phyloP scores from a whole-genome alignment of 2,797 vertebrate species.

The Chaenodraco wilsoni region DNA sequence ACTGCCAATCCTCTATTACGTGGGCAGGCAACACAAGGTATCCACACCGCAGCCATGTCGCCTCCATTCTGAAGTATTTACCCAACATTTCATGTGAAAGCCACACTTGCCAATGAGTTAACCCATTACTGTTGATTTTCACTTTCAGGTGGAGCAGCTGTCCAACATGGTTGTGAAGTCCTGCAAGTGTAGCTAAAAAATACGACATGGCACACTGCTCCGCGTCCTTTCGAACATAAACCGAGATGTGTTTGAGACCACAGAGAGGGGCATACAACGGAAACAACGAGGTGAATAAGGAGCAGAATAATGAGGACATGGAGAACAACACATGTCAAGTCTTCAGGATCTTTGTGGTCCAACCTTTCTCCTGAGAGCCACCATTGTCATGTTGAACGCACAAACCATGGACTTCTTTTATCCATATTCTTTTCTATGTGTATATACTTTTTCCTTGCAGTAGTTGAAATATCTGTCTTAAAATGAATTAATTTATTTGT shows the following conservation, averaged over 20 bases:
- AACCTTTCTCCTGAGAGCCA: slow-evolving; percentile 33
- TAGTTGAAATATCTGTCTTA: slow-evolving; percentile 51
- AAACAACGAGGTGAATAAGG: slow-evolving; percentile 4
- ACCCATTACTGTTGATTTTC: slow-evolving; percentile 26
- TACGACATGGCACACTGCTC: slow-evolving; percentile 17
- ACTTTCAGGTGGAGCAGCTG: slow-evolving; percentile 89
- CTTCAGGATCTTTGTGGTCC: slow-evolving; percentile 39
- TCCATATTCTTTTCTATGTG: slow-evolving; percentile 56
- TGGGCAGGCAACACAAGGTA: slow-evolving; percentile 90
- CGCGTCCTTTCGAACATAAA: not conserved
- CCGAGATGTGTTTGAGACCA: slow-evolving; percentile 22
- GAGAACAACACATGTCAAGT: slow-evolving; percentile 29
- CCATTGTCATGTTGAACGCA: slow-evolving; percentile 39
- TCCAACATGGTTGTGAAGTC: slow-evolving; percentile 93
- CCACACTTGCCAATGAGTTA: slow-evolving; percentile 9
- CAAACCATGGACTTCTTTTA: slow-evolving; percentile 50
- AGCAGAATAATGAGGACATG: slow-evolving; percentile 21
- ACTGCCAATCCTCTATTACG: slow-evolving; percentile 91
- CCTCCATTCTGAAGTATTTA: slow-evolving; percentile 15
- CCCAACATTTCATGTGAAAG: slow-evolving; percentile 10
- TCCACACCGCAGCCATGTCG: slow-evolving; percentile 1
- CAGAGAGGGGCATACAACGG: slow-evolving; percentile 24
- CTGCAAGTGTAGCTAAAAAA: slow-evolving; percentile 92
- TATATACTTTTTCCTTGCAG: slow-evolving; percentile 50
- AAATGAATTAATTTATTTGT: slow-evolving; percentile 83